Conservation (phyloP, 2,888 invertebrate species). For the Antheraea yamamai region DNA sequence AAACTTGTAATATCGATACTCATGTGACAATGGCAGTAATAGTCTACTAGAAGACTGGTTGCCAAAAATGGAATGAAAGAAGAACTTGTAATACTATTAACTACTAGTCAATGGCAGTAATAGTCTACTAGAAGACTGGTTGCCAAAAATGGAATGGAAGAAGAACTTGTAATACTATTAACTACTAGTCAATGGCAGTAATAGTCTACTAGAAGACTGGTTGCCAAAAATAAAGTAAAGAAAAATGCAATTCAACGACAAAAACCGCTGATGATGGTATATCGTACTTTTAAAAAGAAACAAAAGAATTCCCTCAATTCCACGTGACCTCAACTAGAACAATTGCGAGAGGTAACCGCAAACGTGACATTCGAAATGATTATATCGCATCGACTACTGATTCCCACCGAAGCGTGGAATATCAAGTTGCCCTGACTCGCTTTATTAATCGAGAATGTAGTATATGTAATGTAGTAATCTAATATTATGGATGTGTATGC, state of each 20-base stretch:
- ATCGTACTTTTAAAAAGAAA: background rate
- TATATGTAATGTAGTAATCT: background rate
- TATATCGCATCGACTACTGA: constrained; percentile 18
- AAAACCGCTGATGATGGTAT: background rate
- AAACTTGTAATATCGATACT: no score
- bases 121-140: no score
- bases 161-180: no score
- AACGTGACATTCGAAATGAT: constrained; percentile 26
- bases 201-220: no score
- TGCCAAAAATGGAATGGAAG: no score
- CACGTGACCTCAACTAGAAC: constrained; percentile 18
- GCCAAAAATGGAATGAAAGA: no score
- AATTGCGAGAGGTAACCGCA: constrained; percentile 18
- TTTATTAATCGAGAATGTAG: constrained; percentile 26
- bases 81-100: no score
- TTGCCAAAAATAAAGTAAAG: no score
- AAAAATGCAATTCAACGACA: background rate
- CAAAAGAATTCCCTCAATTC: constrained; percentile 4
- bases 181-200: no score
- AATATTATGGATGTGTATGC: background rate
- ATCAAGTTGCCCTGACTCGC: constrained; percentile 32
- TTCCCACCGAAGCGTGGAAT: constrained; percentile 24
- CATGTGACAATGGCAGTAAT: no score
- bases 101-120: no score
- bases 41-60: no score